Base-by-base conservation (phyloP, 2,888 invertebrate species). In the Gordius sp. region DNA sequence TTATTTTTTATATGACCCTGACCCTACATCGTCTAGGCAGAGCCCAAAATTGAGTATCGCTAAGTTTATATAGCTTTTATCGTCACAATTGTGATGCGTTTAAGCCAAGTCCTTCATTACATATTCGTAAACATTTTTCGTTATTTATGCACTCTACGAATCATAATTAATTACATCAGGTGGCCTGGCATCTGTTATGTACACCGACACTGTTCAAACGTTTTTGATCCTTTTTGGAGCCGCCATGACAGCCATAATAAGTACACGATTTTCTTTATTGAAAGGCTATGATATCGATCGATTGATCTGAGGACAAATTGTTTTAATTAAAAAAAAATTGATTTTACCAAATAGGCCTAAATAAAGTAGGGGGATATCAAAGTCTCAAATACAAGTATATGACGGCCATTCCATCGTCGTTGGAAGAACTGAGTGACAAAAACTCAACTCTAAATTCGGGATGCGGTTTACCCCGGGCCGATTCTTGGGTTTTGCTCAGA, bases 401-500 rank as follows among this genome's bases (percentile, higher is more conserved):
- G 59, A 60, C 63, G 41, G 68, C 72, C n/a, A 66, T 70, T 2
- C 67, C 71, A 1, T 65, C 61, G 8, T 60, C 63, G 4, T 23
- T 47, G 8, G 16, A 47, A 47, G 16, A 20, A 47, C 8, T 23
- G 28, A 25, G 26, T 41, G n/a, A 2, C n/a, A n/a, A n/a, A n/a
- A n/a, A n/a, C n/a, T n/a, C n/a, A n/a, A n/a, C n/a, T n/a, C n/a
- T n/a, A n/a, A n/a, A n/a, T n/a, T n/a, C 60, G 2, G 65, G 65
- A 2, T 70, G 70, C 60, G 67, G 67, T 58, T 58, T 64, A 52
- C 68, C 69, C 1, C 65, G 66, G 23, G 60, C 62, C 2, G 66
- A 71, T 58, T 65, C 72, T 0, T 72, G 71, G 66, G 63, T 63
- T 56, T 68, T 74, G 68, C 63, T 73, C 28, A 62, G 73, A 13